phyloP scores from a whole-genome alignment of 1,140 invertebrate species.

The Andricus grossulariae region DNA sequence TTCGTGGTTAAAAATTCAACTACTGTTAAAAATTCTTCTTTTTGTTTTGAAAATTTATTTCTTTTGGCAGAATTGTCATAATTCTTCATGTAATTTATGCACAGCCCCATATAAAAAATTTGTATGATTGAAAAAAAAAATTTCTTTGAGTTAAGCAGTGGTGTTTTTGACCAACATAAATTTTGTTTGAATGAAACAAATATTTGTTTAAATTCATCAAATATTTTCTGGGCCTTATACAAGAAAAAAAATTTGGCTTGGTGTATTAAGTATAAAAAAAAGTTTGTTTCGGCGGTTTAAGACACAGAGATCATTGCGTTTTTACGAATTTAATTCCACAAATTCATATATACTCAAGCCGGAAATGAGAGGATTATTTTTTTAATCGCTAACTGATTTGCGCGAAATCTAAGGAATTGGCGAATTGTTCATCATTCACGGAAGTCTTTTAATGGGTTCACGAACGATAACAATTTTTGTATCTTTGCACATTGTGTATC shows the following conservation, averaged over 20 bases:
- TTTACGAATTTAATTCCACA: slow-evolving; percentile 12
- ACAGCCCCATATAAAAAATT: no score
- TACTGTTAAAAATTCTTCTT: no score
- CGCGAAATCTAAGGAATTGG: background rate
- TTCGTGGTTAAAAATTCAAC: no score
- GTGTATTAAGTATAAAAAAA: background rate
- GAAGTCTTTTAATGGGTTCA: slow-evolving; percentile 7
- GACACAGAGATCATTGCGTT: slow-evolving; percentile 17
- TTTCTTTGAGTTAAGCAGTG: no score
- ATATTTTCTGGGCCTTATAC: background rate
- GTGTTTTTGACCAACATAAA: no score
- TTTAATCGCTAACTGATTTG: background rate
- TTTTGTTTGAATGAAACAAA: no score
- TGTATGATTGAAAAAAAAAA: no score
- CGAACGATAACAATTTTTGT: slow-evolving; percentile 20
- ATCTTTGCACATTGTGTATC: background rate
- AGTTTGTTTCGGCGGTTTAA: slow-evolving; percentile 5
- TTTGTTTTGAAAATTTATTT: no score
- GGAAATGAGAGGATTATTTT: slow-evolving; percentile 10
- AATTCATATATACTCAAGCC: slow-evolving; percentile 4
- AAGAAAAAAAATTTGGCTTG: background rate
- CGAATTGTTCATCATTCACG: slow-evolving; percentile 2
- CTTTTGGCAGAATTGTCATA: no score
- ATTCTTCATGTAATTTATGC: no score
- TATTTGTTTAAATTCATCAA: background rate